Evolutionary conservation across 2,797 vertebrate species (phyloP).

Genomic region (Gymnothorax javanicus): DNA sequence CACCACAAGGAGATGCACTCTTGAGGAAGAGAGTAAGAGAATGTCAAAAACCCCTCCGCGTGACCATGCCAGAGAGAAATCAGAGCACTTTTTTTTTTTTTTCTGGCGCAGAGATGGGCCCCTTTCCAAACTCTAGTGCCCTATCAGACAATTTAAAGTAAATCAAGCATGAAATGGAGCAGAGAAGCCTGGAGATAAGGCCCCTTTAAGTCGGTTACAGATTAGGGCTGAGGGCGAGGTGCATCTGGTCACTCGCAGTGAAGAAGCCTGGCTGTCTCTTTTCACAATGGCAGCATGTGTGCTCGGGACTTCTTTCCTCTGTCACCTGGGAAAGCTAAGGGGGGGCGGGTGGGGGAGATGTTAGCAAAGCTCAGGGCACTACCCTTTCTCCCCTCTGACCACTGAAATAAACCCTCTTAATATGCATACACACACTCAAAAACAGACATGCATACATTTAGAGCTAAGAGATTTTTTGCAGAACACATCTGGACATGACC

Average conservation of each 20-base stretch:
- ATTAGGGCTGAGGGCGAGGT: slow-evolving; percentile 99
- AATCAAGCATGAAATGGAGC: slow-evolving; percentile 99
- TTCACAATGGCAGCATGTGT: slow-evolving; percentile 99
- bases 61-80: slow-evolving; percentile 98
- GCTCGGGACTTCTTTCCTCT: slow-evolving; percentile 98
- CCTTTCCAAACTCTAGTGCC: slow-evolving; percentile 99
- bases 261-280: slow-evolving; percentile 97
- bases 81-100: slow-evolving; percentile 95
- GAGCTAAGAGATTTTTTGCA: neutral
- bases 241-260: slow-evolving; percentile 99
- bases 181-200: slow-evolving; percentile 99
- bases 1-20: slow-evolving; percentile 87
- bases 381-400: neutral
- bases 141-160: slow-evolving; percentile 99
- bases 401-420: neutral
- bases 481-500: neutral
- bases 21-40: slow-evolving; percentile 54
- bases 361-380: neutral
- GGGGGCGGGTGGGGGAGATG: slow-evolving; percentile 25
- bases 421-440: neutral
- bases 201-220: slow-evolving; percentile 99
- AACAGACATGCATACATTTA: neutral
- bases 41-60: slow-evolving; percentile 93
- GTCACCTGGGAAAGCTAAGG: slow-evolving; percentile 90
- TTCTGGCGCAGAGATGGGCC: slow-evolving; percentile 95